phyloP scores from a whole-genome alignment of 2,888 invertebrate species.

The Sesia bembeciformis region DNA sequence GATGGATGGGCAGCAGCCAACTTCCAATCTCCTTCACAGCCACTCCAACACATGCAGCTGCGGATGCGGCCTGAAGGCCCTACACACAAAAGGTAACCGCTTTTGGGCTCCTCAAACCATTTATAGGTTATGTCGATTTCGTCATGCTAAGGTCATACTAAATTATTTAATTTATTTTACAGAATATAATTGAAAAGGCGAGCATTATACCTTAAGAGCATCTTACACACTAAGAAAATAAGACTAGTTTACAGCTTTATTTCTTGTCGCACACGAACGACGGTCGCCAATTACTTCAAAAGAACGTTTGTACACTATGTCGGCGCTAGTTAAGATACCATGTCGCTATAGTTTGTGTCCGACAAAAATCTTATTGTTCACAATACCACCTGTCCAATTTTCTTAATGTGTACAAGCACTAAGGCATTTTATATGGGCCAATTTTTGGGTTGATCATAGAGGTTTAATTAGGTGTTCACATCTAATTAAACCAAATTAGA shows the following conservation, averaged over 20 bases:
- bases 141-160: slow-evolving; percentile 28
- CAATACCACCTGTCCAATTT: too few species aligned
- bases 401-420: too few species aligned
- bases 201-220: not conserved
- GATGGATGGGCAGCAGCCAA: slow-evolving; percentile 36
- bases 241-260: too few species aligned
- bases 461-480: not conserved
- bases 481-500: not conserved
- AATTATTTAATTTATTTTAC: not conserved
- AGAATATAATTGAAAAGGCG: not conserved
- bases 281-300: too few species aligned
- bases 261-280: too few species aligned
- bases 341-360: too few species aligned
- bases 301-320: too few species aligned
- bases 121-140: slow-evolving; percentile 59
- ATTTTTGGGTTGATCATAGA: too few species aligned
- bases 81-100: slow-evolving; percentile 81
- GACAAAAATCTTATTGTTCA: too few species aligned
- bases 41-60: slow-evolving; percentile 79
- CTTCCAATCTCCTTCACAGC: slow-evolving; percentile 60
- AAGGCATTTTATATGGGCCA: too few species aligned
- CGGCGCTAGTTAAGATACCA: too few species aligned
- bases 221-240: not conserved
- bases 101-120: slow-evolving; percentile 2
- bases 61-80: slow-evolving; percentile 76